Evolutionary conservation across 1,140 invertebrate species (phyloP).

Genomic region (Stegodyphus dumicola): DNA sequence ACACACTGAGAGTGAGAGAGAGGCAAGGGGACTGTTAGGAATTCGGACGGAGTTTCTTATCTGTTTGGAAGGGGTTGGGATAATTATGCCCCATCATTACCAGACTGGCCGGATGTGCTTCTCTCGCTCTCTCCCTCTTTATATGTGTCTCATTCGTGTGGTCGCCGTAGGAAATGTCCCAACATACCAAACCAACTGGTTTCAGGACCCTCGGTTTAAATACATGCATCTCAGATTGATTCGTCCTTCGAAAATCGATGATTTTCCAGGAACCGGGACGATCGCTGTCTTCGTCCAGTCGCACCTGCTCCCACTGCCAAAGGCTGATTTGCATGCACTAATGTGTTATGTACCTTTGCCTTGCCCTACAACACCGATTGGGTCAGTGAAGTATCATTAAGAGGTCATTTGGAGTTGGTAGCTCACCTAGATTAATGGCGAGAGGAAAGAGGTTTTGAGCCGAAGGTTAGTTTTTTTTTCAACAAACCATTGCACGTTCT

Average conservation of each 20-base stretch:
- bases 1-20: neutral
- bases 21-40: neutral
- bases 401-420: too few species aligned
- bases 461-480: too few species aligned
- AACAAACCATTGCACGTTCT: too few species aligned
- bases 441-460: too few species aligned
- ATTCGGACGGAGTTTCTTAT: conserved; percentile 10
- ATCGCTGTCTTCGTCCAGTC: conserved; percentile 13
- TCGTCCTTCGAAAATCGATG: conserved; percentile 24
- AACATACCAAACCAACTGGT: conserved; percentile 4
- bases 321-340: conserved; percentile 24
- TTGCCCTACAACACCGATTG: neutral
- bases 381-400: neutral
- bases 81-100: conserved; percentile 3
- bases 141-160: too few species aligned
- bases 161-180: neutral
- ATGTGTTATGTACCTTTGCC: neutral
- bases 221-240: neutral
- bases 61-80: neutral
- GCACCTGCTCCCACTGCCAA: neutral
- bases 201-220: neutral
- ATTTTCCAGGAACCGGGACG: conserved; percentile 17
- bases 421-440: neutral
- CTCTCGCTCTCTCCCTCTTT: neutral
- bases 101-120: neutral